A percentile compares a stretch with the other conserved stretches of the same genome.
Evolutionary conservation across 2,113 vertebrate species (phyloP).

Genomic region (Holacanthus passer): DNA sequence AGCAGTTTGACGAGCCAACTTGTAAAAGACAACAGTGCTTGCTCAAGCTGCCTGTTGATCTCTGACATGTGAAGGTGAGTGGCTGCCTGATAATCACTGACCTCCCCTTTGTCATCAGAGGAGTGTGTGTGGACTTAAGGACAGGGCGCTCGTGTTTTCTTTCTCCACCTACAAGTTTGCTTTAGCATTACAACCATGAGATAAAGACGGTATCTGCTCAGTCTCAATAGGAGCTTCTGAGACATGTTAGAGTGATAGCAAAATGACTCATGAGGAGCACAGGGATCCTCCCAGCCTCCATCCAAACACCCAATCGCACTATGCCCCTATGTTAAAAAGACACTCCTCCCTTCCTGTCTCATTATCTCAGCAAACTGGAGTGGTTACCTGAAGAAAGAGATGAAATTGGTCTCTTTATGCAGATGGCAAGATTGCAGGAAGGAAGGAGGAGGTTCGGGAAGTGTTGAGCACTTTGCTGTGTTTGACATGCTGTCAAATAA

Average conservation of each 20-base stretch:
- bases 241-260: conserved; percentile 13
- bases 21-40: conserved; percentile 40
- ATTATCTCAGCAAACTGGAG: conserved; percentile 53
- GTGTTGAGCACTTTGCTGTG: conserved; percentile 32
- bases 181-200: conserved; percentile 44
- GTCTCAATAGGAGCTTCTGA: background rate
- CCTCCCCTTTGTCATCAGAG: conserved; percentile 61
- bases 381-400: conserved; percentile 59
- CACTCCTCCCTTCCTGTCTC: conserved; percentile 47
- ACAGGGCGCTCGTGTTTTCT: conserved; percentile 33
- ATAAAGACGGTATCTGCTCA: conserved; percentile 37
- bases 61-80: conserved; percentile 41
- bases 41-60: conserved; percentile 50
- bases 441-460: conserved; percentile 35
- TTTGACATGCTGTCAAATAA: conserved; percentile 62
- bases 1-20: conserved; percentile 30
- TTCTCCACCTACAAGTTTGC: conserved; percentile 36
- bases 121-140: conserved; percentile 41
- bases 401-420: conserved; percentile 22
- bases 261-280: conserved; percentile 14
- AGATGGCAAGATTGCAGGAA: conserved; percentile 36
- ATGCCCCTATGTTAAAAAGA: conserved; percentile 3
- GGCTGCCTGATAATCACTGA: conserved; percentile 56
- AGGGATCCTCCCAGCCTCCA: conserved; percentile 4
- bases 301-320: background rate